Evolutionary conservation across 2,113 vertebrate genomes (phyloP).

Genomic region (Columba livia): DNA sequence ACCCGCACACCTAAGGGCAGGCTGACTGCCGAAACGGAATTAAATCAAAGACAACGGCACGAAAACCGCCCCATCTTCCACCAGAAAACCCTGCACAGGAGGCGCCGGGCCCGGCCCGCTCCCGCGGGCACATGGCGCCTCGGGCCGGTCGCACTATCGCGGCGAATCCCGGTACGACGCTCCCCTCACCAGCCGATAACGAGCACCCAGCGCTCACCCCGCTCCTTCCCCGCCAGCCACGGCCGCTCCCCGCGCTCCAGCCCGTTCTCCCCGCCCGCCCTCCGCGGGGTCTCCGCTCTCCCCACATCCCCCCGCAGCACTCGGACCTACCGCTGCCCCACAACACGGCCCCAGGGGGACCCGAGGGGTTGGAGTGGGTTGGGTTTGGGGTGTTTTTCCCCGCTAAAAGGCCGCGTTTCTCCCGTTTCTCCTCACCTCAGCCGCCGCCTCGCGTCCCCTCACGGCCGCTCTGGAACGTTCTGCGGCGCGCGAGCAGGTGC

Average conservation of each 20-base stretch:
- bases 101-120: background rate
- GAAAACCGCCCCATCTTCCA: background rate
- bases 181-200: background rate
- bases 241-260: background rate
- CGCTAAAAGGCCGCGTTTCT: too few species aligned
- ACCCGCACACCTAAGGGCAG: rapidly evolving
- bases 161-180: rapidly evolving
- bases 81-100: background rate
- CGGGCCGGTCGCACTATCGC: too few species aligned
- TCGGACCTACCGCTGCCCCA: too few species aligned
- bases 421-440: too few species aligned
- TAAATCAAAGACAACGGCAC: background rate
- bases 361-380: too few species aligned
- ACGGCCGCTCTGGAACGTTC: background rate
- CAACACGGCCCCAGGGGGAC: too few species aligned
- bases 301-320: background rate
- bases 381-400: background rate
- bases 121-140: background rate
- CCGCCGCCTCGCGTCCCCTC: background rate
- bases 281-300: too few species aligned
- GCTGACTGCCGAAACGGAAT: background rate
- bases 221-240: background rate
- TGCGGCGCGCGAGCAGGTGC: too few species aligned
- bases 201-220: background rate
- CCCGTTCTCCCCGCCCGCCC: background rate